Conservation (phyloP, 2,888 invertebrate species). For the Cancer borealis region DNA sequence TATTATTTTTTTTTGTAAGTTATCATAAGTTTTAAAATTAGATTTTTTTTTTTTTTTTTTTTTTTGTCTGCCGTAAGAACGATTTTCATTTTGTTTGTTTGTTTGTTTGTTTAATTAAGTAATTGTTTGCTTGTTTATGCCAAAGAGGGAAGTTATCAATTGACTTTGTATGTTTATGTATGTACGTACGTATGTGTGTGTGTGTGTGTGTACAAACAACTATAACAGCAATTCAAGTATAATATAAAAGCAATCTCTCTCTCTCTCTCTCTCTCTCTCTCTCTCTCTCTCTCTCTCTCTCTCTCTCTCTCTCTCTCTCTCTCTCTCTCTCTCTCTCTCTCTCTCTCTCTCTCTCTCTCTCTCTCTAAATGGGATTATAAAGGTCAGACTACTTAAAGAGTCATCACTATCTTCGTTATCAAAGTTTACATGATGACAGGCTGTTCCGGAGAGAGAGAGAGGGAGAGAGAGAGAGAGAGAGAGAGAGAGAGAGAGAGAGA, state of each 20-base stretch:
- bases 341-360: slow-evolving; percentile 11
- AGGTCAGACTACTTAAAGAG: neutral
- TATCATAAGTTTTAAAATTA: slow-evolving; percentile 16
- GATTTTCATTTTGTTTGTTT: neutral
- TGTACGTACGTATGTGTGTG: slow-evolving; percentile 52
- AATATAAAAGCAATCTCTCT: too few species aligned
- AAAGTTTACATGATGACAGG: neutral
- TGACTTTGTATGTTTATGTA: slow-evolving; percentile 45
- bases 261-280: neutral
- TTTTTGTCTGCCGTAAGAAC: neutral
- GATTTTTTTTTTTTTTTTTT: neutral
- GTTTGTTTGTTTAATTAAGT: too few species aligned
- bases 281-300: neutral
- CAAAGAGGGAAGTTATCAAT: too few species aligned
- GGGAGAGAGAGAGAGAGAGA: neutral
- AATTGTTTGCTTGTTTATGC: too few species aligned
- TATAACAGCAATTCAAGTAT: too few species aligned
- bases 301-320: slow-evolving; percentile 20
- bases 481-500: too few species aligned
- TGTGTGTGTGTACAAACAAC: slow-evolving; percentile 43
- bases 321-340: slow-evolving; percentile 20
- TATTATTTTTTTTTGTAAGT: neutral
- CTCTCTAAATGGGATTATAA: too few species aligned
- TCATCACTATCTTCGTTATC: neutral
- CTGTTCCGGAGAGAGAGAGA: neutral